These are phyloP conservation scores for Nothura maculosa DNA, from an alignment of 2,797 vertebrate genomes.

Conservation along the genomic window DNA sequence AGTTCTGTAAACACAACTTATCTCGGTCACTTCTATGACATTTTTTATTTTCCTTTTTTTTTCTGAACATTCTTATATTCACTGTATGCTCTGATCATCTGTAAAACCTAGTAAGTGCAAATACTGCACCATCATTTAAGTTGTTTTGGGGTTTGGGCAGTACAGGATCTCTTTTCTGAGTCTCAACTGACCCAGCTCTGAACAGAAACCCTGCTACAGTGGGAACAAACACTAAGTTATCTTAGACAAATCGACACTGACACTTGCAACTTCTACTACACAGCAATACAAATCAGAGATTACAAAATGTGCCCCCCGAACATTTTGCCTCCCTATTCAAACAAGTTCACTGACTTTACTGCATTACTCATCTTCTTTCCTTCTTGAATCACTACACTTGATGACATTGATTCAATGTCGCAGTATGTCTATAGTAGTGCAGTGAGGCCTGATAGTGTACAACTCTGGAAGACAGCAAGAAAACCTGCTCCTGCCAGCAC, in stretches of 20 bases:
- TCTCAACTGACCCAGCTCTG: not conserved
- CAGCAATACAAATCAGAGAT: not conserved
- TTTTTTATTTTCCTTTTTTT: not conserved
- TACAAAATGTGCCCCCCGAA: not conserved
- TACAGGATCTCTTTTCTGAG: not conserved
- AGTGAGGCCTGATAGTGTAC: too few relatives aligned
- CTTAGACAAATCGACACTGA: slow-evolving; percentile 3
- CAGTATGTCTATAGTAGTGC: too few relatives aligned
- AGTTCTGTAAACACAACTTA: slow-evolving; percentile 37
- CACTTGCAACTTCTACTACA: not conserved
- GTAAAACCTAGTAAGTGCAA: not conserved
- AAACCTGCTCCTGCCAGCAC: not conserved
- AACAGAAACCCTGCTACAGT: not conserved
- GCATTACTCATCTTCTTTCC: not conserved
- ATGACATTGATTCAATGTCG: slow-evolving; percentile 27
- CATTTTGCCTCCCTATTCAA: not conserved
- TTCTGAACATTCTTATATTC: slow-evolving; percentile 11
- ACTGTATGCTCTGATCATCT: not conserved
- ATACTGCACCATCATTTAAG: not conserved
- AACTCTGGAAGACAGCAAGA: slow-evolving; percentile 62
- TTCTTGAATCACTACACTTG: slow-evolving; percentile 17
- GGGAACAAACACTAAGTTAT: slow-evolving; percentile 12
- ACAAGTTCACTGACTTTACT: not conserved
- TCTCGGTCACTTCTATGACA: not conserved
- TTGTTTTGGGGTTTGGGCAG: not conserved